Conservation (phyloP, 2,797 vertebrate species). For the Tadarida brasiliensis region DNA sequence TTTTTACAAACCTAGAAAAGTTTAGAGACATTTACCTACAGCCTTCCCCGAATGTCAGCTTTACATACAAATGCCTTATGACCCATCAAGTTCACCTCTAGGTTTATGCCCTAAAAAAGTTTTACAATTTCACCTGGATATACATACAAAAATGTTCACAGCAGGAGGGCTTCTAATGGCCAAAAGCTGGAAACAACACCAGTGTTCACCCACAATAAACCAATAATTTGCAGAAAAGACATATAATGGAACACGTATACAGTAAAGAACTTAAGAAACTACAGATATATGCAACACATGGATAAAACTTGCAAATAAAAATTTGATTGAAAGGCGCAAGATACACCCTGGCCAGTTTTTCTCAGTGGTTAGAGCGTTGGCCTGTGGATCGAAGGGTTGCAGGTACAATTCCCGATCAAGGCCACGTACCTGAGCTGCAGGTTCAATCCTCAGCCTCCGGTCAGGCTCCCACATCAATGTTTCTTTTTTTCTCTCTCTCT, state of each 20-base stretch:
- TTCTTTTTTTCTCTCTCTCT: too few species aligned
- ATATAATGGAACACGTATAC: not conserved
- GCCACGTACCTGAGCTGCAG: too few species aligned
- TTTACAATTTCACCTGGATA: not conserved
- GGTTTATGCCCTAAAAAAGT: not conserved
- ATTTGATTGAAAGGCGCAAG: not conserved
- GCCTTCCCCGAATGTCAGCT: not conserved
- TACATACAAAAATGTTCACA: not conserved
- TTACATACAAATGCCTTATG: not conserved
- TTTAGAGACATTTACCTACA: not conserved
- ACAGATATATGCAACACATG: not conserved
- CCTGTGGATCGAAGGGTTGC: too few species aligned
- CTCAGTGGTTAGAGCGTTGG: too few species aligned
- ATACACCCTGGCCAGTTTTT: not conserved
- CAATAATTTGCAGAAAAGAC: not conserved
- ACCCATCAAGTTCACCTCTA: not conserved
- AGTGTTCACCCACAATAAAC: not conserved
- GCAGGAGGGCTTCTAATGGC: too few species aligned
- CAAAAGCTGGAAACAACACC: not conserved
- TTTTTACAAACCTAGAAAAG: not conserved
- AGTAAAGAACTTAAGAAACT: not conserved
- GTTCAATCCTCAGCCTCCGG: too few species aligned
- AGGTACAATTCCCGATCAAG: too few species aligned
- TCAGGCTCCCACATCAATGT: too few species aligned
- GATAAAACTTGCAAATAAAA: not conserved